These are phyloP conservation scores for Macquaria australasica DNA, from an alignment of 2,113 vertebrate species.

Conservation along the genomic window DNA sequence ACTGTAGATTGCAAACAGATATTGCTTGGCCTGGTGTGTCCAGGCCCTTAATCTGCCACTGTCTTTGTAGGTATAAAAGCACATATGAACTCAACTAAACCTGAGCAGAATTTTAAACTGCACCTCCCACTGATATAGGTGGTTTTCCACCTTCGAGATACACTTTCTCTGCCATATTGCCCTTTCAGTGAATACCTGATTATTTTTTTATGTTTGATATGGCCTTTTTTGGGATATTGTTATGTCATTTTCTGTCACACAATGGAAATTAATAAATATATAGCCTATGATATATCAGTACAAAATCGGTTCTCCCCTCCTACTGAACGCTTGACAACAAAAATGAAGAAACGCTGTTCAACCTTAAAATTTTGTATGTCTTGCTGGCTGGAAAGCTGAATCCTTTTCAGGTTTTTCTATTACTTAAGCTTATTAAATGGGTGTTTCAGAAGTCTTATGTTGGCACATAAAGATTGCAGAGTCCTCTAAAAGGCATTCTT, in stretches of 20 bases:
- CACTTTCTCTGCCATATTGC: not conserved
- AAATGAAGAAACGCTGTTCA: not conserved
- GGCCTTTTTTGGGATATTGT: not conserved
- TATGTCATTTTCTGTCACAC: too few relatives aligned
- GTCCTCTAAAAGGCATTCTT: conserved; percentile 40
- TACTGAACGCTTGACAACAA: not conserved
- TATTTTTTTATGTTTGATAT: not conserved
- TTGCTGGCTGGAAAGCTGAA: not conserved
- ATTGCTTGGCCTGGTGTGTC: not conserved
- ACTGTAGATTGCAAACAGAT: not conserved
- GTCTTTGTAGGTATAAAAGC: not conserved
- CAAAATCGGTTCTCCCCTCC: too few relatives aligned
- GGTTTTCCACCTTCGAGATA: not conserved
- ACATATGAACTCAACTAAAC: not conserved
- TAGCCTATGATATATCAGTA: too few relatives aligned
- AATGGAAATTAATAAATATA: too few relatives aligned
- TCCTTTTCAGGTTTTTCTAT: conserved; percentile 5
- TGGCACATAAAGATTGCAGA: conserved; percentile 33
- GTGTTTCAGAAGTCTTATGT: conserved; percentile 20
- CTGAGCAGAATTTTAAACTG: not conserved
- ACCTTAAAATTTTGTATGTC: not conserved
- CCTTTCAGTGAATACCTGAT: not conserved
- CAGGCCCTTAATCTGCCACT: too few relatives aligned
- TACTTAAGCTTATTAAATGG: not conserved
- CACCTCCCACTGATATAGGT: not conserved